These are phyloP conservation scores for Ophiodon elongatus DNA, from an alignment of 2,113 vertebrate species.

Conservation along the genomic window DNA sequence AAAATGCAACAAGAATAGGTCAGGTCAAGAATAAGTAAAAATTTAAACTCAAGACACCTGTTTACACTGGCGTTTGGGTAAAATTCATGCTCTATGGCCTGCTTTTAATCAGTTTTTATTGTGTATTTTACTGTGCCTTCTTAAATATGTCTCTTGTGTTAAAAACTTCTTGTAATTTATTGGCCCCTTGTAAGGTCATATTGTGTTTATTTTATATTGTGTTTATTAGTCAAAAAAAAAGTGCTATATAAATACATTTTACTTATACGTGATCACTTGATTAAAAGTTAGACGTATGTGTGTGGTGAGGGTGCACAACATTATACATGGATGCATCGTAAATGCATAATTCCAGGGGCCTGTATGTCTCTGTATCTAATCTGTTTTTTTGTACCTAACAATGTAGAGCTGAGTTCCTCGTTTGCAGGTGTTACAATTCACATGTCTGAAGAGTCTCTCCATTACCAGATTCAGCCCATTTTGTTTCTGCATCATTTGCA, in stretches of 20 bases:
- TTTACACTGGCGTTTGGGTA: too few relatives aligned
- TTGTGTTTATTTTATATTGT: too few relatives aligned
- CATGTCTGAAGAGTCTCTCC: conserved; percentile 65
- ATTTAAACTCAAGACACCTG: too few relatives aligned
- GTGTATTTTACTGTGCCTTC: too few relatives aligned
- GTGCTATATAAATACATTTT: too few relatives aligned
- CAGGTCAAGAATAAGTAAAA: too few relatives aligned
- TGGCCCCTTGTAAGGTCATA: too few relatives aligned
- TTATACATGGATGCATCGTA: neutral
- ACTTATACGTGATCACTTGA: neutral
- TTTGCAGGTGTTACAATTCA: conserved; percentile 58
- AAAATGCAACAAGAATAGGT: neutral
- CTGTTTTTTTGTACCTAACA: neutral
- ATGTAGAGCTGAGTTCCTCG: conserved; percentile 24
- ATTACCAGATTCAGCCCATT: conserved; percentile 66
- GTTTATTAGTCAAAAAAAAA: too few relatives aligned
- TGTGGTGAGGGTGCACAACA: neutral
- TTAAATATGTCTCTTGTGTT: too few relatives aligned
- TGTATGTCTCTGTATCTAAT: neutral
- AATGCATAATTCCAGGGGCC: neutral
- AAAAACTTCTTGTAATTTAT: too few relatives aligned
- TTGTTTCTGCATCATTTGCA: conserved; percentile 81
- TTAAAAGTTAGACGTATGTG: neutral
- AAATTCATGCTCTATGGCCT: too few relatives aligned
- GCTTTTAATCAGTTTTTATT: too few relatives aligned